These are phyloP conservation scores for Gnathonemus echidnorhynchus DNA, from an alignment of 2,113 vertebrate species.

Conservation along the genomic window DNA sequence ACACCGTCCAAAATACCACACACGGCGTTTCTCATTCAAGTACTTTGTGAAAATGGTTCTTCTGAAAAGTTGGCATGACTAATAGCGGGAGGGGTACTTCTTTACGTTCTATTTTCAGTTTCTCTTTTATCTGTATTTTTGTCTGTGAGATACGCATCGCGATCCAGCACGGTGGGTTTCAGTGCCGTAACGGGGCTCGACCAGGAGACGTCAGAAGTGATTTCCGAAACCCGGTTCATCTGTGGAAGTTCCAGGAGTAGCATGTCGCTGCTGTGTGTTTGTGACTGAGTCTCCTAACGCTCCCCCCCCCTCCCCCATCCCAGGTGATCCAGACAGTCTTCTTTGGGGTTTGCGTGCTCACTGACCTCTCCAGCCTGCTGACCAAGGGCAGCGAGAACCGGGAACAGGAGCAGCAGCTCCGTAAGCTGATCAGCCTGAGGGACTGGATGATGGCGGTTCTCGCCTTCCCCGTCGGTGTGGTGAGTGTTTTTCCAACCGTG, in stretches of 20 bases:
- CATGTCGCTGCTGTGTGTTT: not conserved
- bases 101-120: not conserved
- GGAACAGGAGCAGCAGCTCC: conserved; percentile 89
- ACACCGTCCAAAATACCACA: not conserved
- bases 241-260: not conserved
- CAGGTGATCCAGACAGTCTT: conserved; percentile 93
- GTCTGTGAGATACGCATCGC: not conserved
- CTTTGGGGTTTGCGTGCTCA: conserved; percentile 90
- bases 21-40: not conserved
- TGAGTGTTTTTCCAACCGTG: conserved; percentile 57
- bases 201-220: not conserved
- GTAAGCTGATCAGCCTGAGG: conserved; percentile 83
- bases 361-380: conserved; percentile 88
- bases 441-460: conserved; percentile 95
- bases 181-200: not conserved
- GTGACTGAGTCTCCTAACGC: not conserved
- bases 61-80: not conserved
- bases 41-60: not conserved
- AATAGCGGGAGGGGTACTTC: not conserved
- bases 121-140: not conserved
- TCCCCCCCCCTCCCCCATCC: not conserved
- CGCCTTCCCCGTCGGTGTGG: conserved; percentile 91
- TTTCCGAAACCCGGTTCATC: not conserved
- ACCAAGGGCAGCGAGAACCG: conserved; percentile 80
- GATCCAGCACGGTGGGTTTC: not conserved